Percentiles rank a stretch among this genome's conserved stretches.
These are phyloP conservation scores for Lepidonotus clava DNA, from an alignment of 2,888 invertebrate genomes.

Conservation along the genomic window DNA sequence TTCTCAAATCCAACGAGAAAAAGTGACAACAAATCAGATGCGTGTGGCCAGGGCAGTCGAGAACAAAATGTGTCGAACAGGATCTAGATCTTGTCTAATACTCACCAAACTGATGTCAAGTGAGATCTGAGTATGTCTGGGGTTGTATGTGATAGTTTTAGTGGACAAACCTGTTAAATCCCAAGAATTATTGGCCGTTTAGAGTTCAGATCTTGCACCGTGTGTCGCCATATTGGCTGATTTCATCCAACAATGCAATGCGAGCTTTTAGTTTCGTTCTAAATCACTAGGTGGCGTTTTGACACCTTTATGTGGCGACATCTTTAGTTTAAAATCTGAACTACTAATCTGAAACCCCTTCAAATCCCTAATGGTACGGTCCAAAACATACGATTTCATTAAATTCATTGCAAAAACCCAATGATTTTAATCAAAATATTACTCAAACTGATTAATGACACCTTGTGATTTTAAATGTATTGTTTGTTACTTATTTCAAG, in stretches of 20 bases:
- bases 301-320: not conserved
- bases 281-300: not conserved
- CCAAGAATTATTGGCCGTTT: not conserved
- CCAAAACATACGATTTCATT: not conserved
- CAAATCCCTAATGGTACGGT: not conserved
- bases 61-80: no score
- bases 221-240: conserved; percentile 25
- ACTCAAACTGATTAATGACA: no score
- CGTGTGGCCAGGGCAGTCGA: not conserved
- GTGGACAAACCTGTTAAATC: not conserved
- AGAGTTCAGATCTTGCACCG: not conserved
- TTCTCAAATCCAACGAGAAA: conserved; percentile 1
- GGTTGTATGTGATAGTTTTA: not conserved
- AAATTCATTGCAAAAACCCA: not conserved
- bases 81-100: not conserved
- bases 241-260: conserved; percentile 33
- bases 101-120: not conserved
- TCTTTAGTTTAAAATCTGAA: not conserved
- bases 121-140: not conserved
- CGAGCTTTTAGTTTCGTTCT: not conserved
- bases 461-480: no score
- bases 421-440: no score
- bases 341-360: not conserved
- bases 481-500: no score
- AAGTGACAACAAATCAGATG: conserved; percentile 24